Evolutionary conservation across 2,888 invertebrate species (phyloP).

Genomic region (Scrobipalpa atriplicella): DNA sequence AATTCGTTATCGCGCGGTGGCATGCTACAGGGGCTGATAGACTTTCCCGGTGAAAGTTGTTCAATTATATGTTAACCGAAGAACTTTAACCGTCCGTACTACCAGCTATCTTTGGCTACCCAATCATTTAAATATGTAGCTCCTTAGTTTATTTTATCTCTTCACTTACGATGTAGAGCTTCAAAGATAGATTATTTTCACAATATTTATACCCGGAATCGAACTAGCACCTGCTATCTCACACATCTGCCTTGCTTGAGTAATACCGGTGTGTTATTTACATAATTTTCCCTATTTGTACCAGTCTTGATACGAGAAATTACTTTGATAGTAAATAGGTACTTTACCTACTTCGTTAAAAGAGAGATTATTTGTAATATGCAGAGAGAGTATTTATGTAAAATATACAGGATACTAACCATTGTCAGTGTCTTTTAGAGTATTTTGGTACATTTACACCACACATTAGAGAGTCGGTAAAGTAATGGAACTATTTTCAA

Average conservation of each 20-base stretch:
- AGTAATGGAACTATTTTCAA: background rate
- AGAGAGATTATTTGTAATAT: too few relatives aligned
- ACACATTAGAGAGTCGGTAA: background rate
- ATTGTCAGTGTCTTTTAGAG: too few relatives aligned
- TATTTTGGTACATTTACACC: background rate
- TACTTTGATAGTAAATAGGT: background rate
- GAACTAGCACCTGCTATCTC: constrained; percentile 13
- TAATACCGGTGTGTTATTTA: constrained; percentile 19
- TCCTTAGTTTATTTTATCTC: too few relatives aligned
- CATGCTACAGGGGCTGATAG: too few relatives aligned
- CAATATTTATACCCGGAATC: constrained; percentile 1
- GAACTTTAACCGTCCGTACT: too few relatives aligned
- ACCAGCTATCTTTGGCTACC: too few relatives aligned
- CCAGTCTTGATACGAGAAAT: constrained; percentile 4
- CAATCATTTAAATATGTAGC: background rate
- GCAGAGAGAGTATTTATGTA: too few relatives aligned
- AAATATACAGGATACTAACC: too few relatives aligned
- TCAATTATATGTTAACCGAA: too few relatives aligned
- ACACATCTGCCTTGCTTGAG: background rate
- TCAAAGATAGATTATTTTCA: background rate
- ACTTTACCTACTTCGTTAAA: background rate
- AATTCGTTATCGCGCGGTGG: too few relatives aligned
- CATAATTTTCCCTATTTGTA: constrained; percentile 24
- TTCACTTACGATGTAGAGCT: too few relatives aligned
- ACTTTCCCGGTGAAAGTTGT: too few relatives aligned